Conservation (phyloP, 2,888 invertebrate species). For the Tachina fera region DNA sequence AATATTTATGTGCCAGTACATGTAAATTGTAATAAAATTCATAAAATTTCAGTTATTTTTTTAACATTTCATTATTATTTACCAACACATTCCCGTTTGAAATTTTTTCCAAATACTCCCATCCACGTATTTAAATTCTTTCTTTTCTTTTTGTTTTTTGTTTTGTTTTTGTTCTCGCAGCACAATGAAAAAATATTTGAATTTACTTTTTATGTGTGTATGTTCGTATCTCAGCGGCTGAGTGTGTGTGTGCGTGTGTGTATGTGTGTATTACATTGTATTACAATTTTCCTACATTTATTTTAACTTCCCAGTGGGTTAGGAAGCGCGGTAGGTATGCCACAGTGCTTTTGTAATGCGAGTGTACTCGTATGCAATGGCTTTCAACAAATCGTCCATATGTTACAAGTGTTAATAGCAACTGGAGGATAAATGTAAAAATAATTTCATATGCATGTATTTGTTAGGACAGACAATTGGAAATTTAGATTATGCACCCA, state of each 20-base stretch:
- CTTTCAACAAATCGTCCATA: conserved; percentile 57
- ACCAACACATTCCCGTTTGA: background rate
- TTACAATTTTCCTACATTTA: conserved; percentile 25
- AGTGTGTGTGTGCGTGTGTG: background rate
- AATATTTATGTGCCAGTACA: background rate
- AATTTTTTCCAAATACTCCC: background rate
- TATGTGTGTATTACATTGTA: conserved; percentile 10
- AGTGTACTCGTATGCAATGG: background rate
- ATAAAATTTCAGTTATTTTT: conserved; percentile 48
- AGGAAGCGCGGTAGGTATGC: background rate
- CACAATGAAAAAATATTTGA: conserved; percentile 43
- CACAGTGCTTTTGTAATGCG: conserved; percentile 9
- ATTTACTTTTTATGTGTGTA: background rate
- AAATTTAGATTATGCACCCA: too few species aligned
- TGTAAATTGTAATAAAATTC: conserved; percentile 33
- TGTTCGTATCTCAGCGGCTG: background rate
- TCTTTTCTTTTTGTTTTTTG: too few species aligned
- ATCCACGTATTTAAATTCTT: conserved; percentile 33
- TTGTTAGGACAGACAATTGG: background rate
- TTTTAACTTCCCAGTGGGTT: background rate
- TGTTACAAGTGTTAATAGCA: conserved; percentile 66
- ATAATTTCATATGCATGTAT: conserved; percentile 21
- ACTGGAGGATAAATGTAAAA: conserved; percentile 50
- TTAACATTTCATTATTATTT: background rate
- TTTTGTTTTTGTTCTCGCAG: conserved; percentile 15